Conservation (phyloP, 2,113 vertebrate species). For the Silurus meridionalis region DNA sequence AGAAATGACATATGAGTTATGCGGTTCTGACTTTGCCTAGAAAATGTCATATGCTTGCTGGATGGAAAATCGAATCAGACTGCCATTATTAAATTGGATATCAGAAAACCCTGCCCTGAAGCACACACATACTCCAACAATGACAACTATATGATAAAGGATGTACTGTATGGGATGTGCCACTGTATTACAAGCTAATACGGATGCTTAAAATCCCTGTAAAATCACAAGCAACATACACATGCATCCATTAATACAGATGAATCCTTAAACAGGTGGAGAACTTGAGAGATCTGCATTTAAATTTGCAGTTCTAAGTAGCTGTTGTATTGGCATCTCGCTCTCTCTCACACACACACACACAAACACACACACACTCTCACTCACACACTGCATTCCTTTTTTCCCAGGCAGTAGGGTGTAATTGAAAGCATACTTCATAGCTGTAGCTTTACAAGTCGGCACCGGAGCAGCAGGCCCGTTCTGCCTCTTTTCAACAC, state of each 20-base stretch:
- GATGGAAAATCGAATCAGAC: conserved; percentile 4
- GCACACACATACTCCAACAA: background rate
- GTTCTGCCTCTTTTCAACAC: conserved; percentile 52
- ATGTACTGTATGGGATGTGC: background rate
- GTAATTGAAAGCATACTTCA: conserved; percentile 66
- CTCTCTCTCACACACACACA: conserved; percentile 46
- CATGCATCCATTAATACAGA: background rate
- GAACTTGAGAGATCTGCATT: background rate
- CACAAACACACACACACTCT: conserved; percentile 36
- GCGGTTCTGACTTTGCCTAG: conserved; percentile 9
- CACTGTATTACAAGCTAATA: background rate
- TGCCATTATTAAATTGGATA: conserved; percentile 14
- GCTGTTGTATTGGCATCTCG: background rate
- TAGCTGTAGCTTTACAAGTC: conserved; percentile 58
- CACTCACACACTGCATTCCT: background rate
- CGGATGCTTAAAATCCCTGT: background rate
- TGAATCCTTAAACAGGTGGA: background rate
- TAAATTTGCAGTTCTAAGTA: background rate
- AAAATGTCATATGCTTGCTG: conserved; percentile 4
- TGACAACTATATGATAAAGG: background rate
- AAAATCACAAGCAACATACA: background rate
- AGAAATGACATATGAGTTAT: conserved; percentile 16
- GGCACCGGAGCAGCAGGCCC: conserved; percentile 30
- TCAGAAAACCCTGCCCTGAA: background rate
- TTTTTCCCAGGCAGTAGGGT: background rate